Conservation (phyloP, 2,888 invertebrate genomes). For the Drosophila kokeensis region DNA sequence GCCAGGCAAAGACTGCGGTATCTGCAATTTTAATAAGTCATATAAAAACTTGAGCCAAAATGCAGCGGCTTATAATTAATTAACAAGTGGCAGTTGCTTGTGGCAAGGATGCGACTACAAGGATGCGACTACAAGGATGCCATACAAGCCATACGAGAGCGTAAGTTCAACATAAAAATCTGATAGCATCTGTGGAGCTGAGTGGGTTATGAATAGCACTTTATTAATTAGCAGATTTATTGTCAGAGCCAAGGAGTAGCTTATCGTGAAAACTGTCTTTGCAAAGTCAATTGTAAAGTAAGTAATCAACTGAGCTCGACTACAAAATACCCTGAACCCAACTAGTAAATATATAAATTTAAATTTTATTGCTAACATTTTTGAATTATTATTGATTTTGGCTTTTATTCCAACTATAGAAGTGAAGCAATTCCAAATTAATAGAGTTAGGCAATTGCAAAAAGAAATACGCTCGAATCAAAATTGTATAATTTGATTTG, state of each 20-base stretch:
- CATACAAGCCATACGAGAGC: not conserved
- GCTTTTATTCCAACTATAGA: not conserved
- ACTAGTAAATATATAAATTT: not conserved
- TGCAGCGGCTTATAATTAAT: constrained; percentile 41
- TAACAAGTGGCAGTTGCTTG: constrained; percentile 18
- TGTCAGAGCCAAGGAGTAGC: not conserved
- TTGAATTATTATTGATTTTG: not conserved
- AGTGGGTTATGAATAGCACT: not conserved
- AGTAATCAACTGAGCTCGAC: not conserved
- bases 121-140: not conserved
- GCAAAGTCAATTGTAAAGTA: not conserved
- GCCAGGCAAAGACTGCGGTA: constrained; percentile 40
- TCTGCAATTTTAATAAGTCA: constrained; percentile 51
- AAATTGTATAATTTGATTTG: not conserved
- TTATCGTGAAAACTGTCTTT: not conserved
- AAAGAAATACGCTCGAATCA: not conserved
- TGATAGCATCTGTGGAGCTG: not conserved
- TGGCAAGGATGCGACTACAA: not conserved
- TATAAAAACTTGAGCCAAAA: constrained; percentile 33
- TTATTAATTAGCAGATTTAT: not conserved
- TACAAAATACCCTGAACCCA: not conserved
- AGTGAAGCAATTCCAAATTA: not conserved
- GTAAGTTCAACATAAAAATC: constrained; percentile 3
- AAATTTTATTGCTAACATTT: not conserved
- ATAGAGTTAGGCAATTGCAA: not conserved